Evolutionary conservation across 2,113 vertebrate genomes (phyloP).

Genomic region (Nibea albiflora): DNA sequence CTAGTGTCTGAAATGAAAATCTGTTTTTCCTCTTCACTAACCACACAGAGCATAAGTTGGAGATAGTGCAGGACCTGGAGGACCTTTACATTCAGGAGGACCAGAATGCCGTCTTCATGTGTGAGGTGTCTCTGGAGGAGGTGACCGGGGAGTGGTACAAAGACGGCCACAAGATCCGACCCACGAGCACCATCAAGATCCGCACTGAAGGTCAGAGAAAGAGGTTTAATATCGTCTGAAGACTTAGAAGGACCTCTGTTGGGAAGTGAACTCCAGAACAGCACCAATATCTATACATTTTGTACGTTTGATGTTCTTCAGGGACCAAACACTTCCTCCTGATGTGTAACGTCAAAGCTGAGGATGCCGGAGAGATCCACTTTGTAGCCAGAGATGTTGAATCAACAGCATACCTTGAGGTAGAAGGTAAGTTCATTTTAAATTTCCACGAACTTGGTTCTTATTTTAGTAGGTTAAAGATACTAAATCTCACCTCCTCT

Average conservation of each 20-base stretch:
- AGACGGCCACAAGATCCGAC: constrained; percentile 83
- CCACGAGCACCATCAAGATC: constrained; percentile 86
- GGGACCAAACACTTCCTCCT: constrained; percentile 91
- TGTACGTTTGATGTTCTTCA: constrained; percentile 54
- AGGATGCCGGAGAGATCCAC: constrained; percentile 89
- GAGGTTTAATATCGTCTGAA: not conserved
- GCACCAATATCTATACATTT: not conserved
- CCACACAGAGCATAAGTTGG: constrained; percentile 85
- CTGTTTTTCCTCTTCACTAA: not conserved
- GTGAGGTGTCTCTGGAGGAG: constrained; percentile 86
- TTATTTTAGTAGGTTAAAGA: not conserved
- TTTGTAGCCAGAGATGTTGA: constrained; percentile 85
- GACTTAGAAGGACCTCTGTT: constrained; percentile 4
- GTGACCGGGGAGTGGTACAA: constrained; percentile 88
- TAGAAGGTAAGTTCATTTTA: constrained; percentile 86
- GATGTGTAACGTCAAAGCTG: constrained; percentile 85
- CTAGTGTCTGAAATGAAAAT: constrained; percentile 1
- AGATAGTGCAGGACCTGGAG: constrained; percentile 85
- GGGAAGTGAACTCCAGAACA: not conserved
- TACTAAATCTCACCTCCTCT: not conserved
- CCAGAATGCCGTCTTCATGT: constrained; percentile 92
- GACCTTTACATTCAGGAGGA: constrained; percentile 87
- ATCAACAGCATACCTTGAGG: constrained; percentile 86
- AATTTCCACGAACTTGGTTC: not conserved
- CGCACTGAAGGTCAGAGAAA: constrained; percentile 89